Conservation (phyloP, 1,140 invertebrate species). For the Calliopsis andreniformis region DNA sequence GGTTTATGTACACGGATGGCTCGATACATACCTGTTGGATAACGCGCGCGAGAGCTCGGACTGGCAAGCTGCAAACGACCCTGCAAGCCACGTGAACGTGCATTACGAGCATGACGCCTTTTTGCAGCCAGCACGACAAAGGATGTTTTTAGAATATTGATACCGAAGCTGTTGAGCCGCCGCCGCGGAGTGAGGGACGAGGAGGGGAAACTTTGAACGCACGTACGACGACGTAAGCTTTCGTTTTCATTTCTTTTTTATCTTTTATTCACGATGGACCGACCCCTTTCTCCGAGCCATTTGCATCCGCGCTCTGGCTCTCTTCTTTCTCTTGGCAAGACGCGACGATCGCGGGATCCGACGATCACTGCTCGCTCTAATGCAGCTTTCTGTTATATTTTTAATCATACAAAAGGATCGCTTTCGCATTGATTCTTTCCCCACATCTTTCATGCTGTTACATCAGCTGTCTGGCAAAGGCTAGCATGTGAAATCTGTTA, state of each 20-base stretch:
- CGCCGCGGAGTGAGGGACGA: constrained; percentile 5
- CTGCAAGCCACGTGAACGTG: constrained; percentile 6
- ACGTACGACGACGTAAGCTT: constrained; percentile 42
- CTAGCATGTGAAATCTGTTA: too few species aligned
- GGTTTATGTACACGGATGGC: constrained; percentile 6
- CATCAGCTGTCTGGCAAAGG: too few species aligned
- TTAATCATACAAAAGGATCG: constrained; percentile 20
- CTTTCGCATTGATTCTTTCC: too few species aligned
- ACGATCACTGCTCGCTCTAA: constrained; percentile 36
- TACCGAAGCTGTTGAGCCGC: constrained; percentile 74
- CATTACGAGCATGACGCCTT: constrained; percentile 63
- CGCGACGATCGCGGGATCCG: constrained; percentile 49
- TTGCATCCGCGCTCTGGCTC: constrained; percentile 12
- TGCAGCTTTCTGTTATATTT: background rate
- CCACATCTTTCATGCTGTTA: too few species aligned
- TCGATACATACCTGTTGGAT: constrained; percentile 33
- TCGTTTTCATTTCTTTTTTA: constrained; percentile 49
- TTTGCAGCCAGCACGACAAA: constrained; percentile 76
- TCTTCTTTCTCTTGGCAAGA: constrained; percentile 25
- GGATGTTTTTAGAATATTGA: constrained; percentile 81
- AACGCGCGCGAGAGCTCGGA: background rate
- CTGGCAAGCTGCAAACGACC: constrained; percentile 19
- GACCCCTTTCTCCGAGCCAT: constrained; percentile 46
- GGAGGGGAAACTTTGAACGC: constrained; percentile 53
- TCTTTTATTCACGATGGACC: constrained; percentile 39